Base-by-base conservation (phyloP, 2,113 vertebrate species). In the Prionailurus viverrinus region DNA sequence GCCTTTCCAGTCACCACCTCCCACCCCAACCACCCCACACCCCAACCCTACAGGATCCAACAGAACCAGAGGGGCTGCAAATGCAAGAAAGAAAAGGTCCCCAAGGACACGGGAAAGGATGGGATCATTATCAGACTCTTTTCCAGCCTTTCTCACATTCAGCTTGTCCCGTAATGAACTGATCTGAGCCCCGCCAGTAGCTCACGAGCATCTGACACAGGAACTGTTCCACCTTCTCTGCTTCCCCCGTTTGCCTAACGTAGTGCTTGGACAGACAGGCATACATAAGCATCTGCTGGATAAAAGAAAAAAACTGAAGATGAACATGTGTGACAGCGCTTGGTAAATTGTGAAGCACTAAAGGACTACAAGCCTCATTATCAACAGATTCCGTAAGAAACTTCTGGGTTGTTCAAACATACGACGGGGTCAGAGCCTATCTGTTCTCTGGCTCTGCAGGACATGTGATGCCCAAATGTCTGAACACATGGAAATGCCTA, bases 1-100 rank as follows among this genome's bases (percentile, higher is more conserved):
- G 83, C 33, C 87, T 95, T 96, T 97, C 80, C 69, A 97, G 92
- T 91, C 95, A 96, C 92, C 86, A 96, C 66, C 48, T 96, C 81
- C 83, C 58, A 61, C 71, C 91, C 69, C 73, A 95, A 65, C 53
- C 53, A 58, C 61, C 41, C 11, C 68, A 25, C 2, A 61, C 21
- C 31, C 39, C 25, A 53, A 21, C 51, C 65, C 81, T 94, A 51
- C 10, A 92, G 88, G 89, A 88, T 58, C 90, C 87, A 97, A 90
- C 13, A 95, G 96, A 95, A 91, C 92, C 84, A 78, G 6, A 90
- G 65, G 53, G 48, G 90, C 83, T 92, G 63, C 90, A 97, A 87
- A 82, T 87, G 29, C n/a, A 94, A 95, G 87, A 63, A 39, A 55
- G 36, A 53, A 61, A 86, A 92, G 36, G 88, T 66, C 51, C n/a